These are phyloP conservation scores for Trogon surrucura DNA, from an alignment of 2,113 vertebrate species.

Conservation along the genomic window DNA sequence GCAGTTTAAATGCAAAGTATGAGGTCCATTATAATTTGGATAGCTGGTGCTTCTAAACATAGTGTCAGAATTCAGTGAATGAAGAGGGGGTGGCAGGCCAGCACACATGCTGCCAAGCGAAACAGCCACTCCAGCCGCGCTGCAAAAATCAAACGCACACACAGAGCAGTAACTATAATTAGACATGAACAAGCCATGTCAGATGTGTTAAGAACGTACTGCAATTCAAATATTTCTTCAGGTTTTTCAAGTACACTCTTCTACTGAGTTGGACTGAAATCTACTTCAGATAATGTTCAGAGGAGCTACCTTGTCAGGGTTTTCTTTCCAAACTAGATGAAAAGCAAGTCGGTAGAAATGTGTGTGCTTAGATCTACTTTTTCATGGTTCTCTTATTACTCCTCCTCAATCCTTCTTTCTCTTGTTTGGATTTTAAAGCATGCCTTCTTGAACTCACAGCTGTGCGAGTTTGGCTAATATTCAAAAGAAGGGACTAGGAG, in stretches of 20 bases:
- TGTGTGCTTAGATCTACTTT: not conserved
- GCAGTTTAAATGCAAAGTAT: not conserved
- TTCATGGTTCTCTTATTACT: not conserved
- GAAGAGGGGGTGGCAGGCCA: not conserved
- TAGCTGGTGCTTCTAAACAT: conserved; percentile 20
- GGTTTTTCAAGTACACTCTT: not conserved
- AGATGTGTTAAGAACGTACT: not conserved
- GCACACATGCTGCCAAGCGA: not conserved
- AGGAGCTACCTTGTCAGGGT: not conserved
- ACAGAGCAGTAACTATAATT: not conserved
- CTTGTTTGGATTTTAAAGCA: not conserved
- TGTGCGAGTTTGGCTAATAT: not conserved
- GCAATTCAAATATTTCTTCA: not conserved
- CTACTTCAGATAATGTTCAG: not conserved
- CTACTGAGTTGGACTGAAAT: not conserved
- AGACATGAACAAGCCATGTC: not conserved
- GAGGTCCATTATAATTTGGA: not conserved
- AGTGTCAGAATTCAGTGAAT: conserved; percentile 3
- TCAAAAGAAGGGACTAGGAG: not conserved
- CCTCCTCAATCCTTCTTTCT: not conserved
- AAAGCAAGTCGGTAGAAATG: not conserved
- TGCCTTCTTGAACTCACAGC: not conserved
- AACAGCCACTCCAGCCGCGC: not conserved
- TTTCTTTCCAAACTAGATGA: not conserved
- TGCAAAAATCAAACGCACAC: not conserved